Conservation (phyloP, 2,113 vertebrate genomes). For the Oceanodroma tethys region DNA sequence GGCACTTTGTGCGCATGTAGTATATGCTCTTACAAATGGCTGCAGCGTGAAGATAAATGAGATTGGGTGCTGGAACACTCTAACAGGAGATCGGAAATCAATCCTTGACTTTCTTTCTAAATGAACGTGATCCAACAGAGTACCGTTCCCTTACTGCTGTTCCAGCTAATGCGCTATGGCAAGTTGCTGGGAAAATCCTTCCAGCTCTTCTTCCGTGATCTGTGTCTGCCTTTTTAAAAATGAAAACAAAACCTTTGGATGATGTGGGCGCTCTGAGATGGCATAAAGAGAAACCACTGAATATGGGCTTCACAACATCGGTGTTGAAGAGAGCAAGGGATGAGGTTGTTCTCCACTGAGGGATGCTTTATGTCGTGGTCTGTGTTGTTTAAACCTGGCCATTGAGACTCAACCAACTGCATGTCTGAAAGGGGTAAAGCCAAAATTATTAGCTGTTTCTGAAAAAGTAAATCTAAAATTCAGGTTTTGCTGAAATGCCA, state of each 20-base stretch:
- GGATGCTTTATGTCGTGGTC: neutral
- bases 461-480: neutral
- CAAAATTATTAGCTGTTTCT: neutral
- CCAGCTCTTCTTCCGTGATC: neutral
- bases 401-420: neutral
- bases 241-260: neutral
- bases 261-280: neutral
- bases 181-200: neutral
- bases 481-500: neutral
- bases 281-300: neutral
- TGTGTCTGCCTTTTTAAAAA: neutral
- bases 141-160: neutral
- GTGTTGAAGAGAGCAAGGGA: neutral
- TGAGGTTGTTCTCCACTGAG: neutral
- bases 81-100: conserved; percentile 27
- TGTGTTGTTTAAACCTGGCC: neutral
- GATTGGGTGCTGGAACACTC: conserved; percentile 3
- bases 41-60: conserved; percentile 45
- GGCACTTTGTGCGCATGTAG: neutral
- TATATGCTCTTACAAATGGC: conserved; percentile 16
- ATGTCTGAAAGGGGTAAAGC: neutral
- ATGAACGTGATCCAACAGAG: neutral
- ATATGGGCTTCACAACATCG: fast-evolving
- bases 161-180: neutral
- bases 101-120: conserved; percentile 9